Base-by-base conservation (phyloP, 2,797 vertebrate genomes). In the Neoniphon sammara region DNA sequence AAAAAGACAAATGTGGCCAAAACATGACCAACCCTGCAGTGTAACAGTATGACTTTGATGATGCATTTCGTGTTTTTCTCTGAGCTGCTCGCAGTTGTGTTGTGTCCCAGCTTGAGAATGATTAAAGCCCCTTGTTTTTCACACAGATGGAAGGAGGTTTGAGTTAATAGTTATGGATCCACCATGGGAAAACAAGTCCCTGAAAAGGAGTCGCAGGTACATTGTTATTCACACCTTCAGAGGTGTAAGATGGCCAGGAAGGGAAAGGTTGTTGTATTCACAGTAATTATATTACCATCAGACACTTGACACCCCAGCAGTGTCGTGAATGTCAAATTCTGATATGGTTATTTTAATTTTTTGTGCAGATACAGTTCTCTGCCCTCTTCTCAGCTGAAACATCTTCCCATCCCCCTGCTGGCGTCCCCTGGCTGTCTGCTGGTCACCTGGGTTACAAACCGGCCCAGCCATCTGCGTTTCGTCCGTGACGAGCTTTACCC, bases 141-240 rank as follows among this genome's bases (percentile, higher is more conserved):
- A 39, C 78, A 36, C 90, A 98, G 97, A 90, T 78, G 92, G 93
- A 80, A 94, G 89, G 71, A 96, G 83, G 58, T 99, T 95, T 54
- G 94, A 95, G 72, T 77, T 96, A 17, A 97, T 99, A 83, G 94
- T 99, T 56, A 91, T 99, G 31, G 97, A 99, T 89, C 97, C 98
- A 63, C 97, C 97, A 0, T 98, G 97, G 98, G 95, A 98, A 91
- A 99, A 99, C 89, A 98, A 98, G 86, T 99, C 98, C 5, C 94
- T 97, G 79, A 98, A 98, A 92, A 96, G 97, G 91, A 98, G 97
- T 89, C 96, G 93, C 66, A 96, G 96, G 97, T 98, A 89, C 78
- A 69, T 75, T 0, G 0, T 15, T 30, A 6, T 53, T 18, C 1
- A 0, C 21, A 20, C 2, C 11, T 66, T 77, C 18, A 17, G 30